Evolutionary conservation across 2,888 invertebrate genomes (phyloP).

Genomic region (Microdon myrmicae): DNA sequence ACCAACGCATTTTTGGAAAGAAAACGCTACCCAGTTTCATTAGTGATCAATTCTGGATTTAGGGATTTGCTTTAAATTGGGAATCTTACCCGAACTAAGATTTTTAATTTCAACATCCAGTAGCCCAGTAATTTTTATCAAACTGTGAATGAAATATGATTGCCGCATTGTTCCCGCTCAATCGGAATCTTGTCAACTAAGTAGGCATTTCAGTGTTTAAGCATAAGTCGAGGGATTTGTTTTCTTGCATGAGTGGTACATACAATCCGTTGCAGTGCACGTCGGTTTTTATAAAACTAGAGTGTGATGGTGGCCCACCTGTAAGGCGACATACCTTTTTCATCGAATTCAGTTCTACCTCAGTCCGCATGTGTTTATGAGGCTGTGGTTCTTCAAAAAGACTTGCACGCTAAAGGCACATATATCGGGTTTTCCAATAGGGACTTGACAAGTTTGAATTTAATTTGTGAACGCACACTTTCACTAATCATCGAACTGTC

Average conservation of each 20-base stretch:
- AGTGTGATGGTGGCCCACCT: too few species aligned
- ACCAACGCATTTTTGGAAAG: conserved; percentile 97
- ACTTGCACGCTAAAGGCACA: too few species aligned
- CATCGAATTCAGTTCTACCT: too few species aligned
- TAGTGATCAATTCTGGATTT: conserved; percentile 92
- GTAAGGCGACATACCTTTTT: conserved; percentile 58
- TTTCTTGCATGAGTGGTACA: too few species aligned
- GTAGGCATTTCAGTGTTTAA: conserved; percentile 57
- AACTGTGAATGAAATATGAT: conserved; percentile 89
- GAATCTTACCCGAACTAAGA: conserved; percentile 95
- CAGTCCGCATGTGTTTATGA: too few species aligned
- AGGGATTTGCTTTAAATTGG: conserved; percentile 93
- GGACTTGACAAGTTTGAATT: too few species aligned
- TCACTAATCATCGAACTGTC: too few species aligned
- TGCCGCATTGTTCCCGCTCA: conserved; percentile 87
- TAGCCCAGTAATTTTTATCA: conserved; percentile 90
- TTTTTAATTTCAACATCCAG: conserved; percentile 92
- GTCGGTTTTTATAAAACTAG: too few species aligned
- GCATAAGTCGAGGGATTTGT: not conserved
- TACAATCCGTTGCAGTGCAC: too few species aligned
- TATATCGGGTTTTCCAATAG: too few species aligned
- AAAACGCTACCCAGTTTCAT: conserved; percentile 93
- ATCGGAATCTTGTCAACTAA: conserved; percentile 74
- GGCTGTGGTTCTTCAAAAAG: too few species aligned
- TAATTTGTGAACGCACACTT: too few species aligned